phyloP scores from a whole-genome alignment of 2,888 invertebrate species.

The Caenorhabditis doughertyi region DNA sequence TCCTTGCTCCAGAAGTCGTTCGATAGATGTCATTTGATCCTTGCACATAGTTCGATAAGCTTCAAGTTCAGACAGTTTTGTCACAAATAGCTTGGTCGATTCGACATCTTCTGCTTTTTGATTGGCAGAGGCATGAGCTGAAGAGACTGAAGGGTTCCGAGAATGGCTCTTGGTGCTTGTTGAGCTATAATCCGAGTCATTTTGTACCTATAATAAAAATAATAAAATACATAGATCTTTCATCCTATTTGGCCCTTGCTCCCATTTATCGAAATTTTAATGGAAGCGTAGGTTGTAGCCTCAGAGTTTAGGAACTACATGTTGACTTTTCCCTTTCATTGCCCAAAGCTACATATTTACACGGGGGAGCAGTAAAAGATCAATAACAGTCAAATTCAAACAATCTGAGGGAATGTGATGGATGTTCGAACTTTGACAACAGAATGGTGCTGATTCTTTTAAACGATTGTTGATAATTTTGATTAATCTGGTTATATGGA shows the following conservation, averaged over 20 bases:
- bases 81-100: slow-evolving; percentile 56
- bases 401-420: not conserved
- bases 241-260: no score
- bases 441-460: no score
- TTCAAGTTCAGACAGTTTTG: slow-evolving; percentile 66
- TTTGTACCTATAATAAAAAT: slow-evolving; percentile 58
- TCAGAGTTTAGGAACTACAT: not conserved
- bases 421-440: slow-evolving; percentile 37
- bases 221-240: no score
- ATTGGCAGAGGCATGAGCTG: slow-evolving; percentile 30
- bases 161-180: slow-evolving; percentile 71
- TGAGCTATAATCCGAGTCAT: slow-evolving; percentile 75
- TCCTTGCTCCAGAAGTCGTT: slow-evolving; percentile 67
- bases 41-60: slow-evolving; percentile 73
- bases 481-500: no score
- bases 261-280: not conserved
- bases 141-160: slow-evolving; percentile 70
- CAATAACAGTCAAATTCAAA: slow-evolving; percentile 15
- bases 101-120: slow-evolving; percentile 53
- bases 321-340: slow-evolving; percentile 5
- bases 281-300: not conserved
- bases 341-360: slow-evolving; percentile 44
- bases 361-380: slow-evolving; percentile 10
- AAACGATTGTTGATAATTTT: no score
- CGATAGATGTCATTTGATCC: slow-evolving; percentile 71